Conservation (phyloP, 1,140 invertebrate species). For the Pristionchus pacificus region DNA sequence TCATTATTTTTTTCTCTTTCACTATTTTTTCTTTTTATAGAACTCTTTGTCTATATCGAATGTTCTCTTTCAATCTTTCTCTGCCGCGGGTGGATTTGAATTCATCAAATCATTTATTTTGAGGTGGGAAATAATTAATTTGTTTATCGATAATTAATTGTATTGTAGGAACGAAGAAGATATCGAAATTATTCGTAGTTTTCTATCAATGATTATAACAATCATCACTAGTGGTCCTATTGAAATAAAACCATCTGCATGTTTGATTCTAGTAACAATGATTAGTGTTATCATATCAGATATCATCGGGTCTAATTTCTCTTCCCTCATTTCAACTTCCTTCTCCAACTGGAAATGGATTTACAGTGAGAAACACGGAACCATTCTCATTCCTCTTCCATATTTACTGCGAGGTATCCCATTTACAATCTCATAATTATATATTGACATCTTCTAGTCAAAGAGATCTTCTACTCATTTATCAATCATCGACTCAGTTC, state of each 20-base stretch:
- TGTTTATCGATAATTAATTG: neutral
- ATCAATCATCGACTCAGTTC: constrained; percentile 88
- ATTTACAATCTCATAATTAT: neutral
- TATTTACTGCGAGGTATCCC: constrained; percentile 37
- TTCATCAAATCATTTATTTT: constrained; percentile 89
- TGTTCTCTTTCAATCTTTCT: constrained; percentile 88
- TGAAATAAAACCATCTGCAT: constrained; percentile 38
- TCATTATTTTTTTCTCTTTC: neutral
- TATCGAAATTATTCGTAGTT: constrained; percentile 39
- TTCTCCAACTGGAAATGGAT: constrained; percentile 32
- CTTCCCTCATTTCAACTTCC: constrained; percentile 45
- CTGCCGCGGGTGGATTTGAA: constrained; percentile 84
- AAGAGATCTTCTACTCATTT: constrained; percentile 66
- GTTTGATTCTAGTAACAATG: neutral
- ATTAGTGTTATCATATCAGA: constrained; percentile 10
- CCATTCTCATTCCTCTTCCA: constrained; percentile 51
- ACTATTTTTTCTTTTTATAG: neutral
- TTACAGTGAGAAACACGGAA: constrained; percentile 42
- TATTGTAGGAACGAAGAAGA: constrained; percentile 36
- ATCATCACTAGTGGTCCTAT: constrained; percentile 44
- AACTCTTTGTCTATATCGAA: constrained; percentile 95
- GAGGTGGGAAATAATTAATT: too few relatives aligned
- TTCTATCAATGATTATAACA: constrained; percentile 41
- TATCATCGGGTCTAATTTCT: constrained; percentile 39
- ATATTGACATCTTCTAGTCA: constrained; percentile 28